Evolutionary conservation across 2,888 invertebrate genomes (phyloP), one percentile per base, ranked within the genome.

Genomic region (Cerastoderma edule): DNA sequence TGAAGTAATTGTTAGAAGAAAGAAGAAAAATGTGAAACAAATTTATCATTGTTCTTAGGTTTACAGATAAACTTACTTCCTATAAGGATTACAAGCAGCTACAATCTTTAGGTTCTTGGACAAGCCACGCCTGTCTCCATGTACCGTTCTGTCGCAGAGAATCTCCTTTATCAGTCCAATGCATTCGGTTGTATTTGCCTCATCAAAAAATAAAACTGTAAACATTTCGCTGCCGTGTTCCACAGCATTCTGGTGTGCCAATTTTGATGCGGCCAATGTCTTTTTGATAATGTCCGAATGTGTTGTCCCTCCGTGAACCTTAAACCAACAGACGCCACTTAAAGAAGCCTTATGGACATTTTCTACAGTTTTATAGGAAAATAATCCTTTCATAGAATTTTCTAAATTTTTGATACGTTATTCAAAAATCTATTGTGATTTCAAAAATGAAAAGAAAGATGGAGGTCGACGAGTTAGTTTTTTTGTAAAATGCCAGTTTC

Each of bases 181-280:
- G 10, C 89, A 87, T 57, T 89, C 88, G n/a, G 91, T 90, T 3
- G 91, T 91, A 84, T 91, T 91, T 16, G 90, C 91, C 77, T 91
- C 91, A 80, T 91, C 91, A 78, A 91, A 88, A 80, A 90, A 89
- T 72, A 90, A 72, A 1, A 90, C 88, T 13, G 90, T 90, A 75
- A 87, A 80, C 68, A 89, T 77, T 28, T 74, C 63, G 33, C 67
- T 63, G 28, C 75, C 71, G 72, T 75, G 83, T 5, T 67, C 35
- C 1, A 35, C 54, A 8, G 71, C 67, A 69, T 90, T 90, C 46
- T 68, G 57, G n/a, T 54, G 63, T 32, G 91, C 90, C 27, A 83
- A 57, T 39, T 63, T 28, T 22, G 84, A 79, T 24, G 88, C 89
- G 39, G 85, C 67, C n/a, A 67, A 30, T 1, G 90, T 88, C 73